These are phyloP conservation scores for Drosophila pseudotalamancana DNA, from an alignment of 2,888 invertebrate genomes.

Conservation along the genomic window DNA sequence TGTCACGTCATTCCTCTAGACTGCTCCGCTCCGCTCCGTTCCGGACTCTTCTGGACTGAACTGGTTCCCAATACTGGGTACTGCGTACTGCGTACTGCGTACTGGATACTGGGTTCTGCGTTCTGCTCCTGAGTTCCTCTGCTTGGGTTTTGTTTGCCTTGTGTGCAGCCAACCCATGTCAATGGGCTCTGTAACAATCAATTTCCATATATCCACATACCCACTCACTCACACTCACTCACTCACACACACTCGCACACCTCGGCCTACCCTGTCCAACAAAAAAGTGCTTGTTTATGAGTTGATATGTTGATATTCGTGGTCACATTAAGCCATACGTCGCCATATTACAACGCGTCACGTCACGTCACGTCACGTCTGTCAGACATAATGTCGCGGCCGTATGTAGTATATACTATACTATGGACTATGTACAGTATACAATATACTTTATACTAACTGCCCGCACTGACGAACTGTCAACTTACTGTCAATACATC, in stretches of 20 bases:
- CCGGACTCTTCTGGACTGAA: conserved; percentile 13
- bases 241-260: too few species aligned
- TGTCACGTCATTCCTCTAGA: conserved; percentile 62
- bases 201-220: conserved; percentile 61
- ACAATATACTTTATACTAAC: too few species aligned
- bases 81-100: conserved; percentile 2
- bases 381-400: conserved; percentile 63
- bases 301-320: conserved; percentile 76
- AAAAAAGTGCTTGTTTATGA: conserved; percentile 56
- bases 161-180: conserved; percentile 49
- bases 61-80: background rate
- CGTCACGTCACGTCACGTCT: conserved; percentile 47
- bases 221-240: too few species aligned
- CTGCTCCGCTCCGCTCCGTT: too few species aligned
- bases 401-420: too few species aligned
- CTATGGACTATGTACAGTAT: too few species aligned
- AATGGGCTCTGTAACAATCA: conserved; percentile 62
- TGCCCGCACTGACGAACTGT: conserved; percentile 69
- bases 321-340: conserved; percentile 77
- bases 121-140: background rate
- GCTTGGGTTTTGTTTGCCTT: conserved; percentile 35
- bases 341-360: conserved; percentile 66
- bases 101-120: too few species aligned
- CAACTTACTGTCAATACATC: conserved; percentile 75
- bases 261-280: background rate